Evolutionary conservation across 2,113 vertebrate genomes (phyloP).

Genomic region (Jacana jacana): DNA sequence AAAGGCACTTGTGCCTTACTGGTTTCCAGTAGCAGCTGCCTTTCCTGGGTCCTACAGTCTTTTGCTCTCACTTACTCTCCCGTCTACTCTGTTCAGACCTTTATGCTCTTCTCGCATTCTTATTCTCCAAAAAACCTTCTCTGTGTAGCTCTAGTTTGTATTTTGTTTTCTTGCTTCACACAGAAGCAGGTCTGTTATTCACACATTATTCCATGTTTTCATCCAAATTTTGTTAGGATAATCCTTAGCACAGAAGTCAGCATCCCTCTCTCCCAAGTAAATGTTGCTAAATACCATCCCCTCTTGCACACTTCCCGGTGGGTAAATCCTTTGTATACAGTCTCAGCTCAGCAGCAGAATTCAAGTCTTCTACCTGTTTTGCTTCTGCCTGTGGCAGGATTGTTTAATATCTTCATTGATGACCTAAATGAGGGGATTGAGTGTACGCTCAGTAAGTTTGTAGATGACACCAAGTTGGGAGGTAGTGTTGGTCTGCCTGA

Average conservation of each 20-base stretch:
- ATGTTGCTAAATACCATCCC: background rate
- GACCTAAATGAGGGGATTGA: too few species aligned
- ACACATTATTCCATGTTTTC: background rate
- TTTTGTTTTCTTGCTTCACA: background rate
- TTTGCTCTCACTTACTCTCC: background rate
- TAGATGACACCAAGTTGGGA: too few species aligned
- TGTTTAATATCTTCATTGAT: too few species aligned
- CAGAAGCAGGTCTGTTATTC: background rate
- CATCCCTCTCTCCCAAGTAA: background rate
- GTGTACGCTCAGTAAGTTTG: too few species aligned
- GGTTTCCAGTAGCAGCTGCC: background rate
- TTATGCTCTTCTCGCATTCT: background rate
- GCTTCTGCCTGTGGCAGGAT: background rate
- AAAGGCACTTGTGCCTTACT: background rate
- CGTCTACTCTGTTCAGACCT: background rate
- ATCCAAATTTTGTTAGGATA: background rate
- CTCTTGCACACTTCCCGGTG: background rate
- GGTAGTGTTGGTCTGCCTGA: too few species aligned
- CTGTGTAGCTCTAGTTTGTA: background rate
- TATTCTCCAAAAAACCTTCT: background rate
- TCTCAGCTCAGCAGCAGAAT: background rate
- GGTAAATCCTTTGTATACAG: background rate
- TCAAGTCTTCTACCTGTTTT: background rate
- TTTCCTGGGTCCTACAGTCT: background rate
- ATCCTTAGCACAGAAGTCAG: background rate